Base-by-base conservation (phyloP, 2,113 vertebrate species). In the Mormoops blainvillei region DNA sequence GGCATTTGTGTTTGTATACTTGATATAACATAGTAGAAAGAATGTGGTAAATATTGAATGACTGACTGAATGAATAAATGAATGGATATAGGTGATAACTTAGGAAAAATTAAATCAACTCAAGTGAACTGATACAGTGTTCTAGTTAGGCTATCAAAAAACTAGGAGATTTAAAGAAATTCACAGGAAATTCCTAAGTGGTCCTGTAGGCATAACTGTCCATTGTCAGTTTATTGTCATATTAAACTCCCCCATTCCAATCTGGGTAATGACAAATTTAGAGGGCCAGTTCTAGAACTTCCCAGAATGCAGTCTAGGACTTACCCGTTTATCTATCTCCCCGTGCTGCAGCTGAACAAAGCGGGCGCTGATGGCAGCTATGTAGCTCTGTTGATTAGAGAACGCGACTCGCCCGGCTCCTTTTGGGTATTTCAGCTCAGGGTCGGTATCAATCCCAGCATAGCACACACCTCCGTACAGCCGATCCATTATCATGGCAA, bases 241-340 rank as follows among this genome's bases (percentile, higher is more conserved):
- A 54, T 14, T 38, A 83, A 86, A 36, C 4, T 50, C 7, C 52
- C 74, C 22, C 73, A 73, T 67, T 71, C 82, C 80, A 33, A 63
- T 54, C 36, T 95, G 92, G 74, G n/a, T 85, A 83, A 19, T 74
- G 58, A 52, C 63, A 65, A 16, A 85, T 26, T 74, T 33, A 48
- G 50, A 87, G 77, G 36, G 85, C 87, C 58, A 76, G 87, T 74
- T 48, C 71, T 85, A 87, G 87, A 91, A 95, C 10, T 80, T 85
- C 28, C 48, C 50, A 92, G 88, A 97, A 95, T 0, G 7, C 0
- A 8, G 89, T 85, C 63, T 71, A 80, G 91, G 54, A 97, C 99
- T 99, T 98, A 99, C 99, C 99, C 99, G 99, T 99, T 99, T 99
- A 99, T 99, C 99, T 98, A 99, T 99, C 98, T 99, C 99, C 97